Percentiles rank a stretch among this genome's conserved stretches.
phyloP scores from a whole-genome alignment of 53 echinoderm and acorn worm genomes.

The Stichopus horrens region DNA sequence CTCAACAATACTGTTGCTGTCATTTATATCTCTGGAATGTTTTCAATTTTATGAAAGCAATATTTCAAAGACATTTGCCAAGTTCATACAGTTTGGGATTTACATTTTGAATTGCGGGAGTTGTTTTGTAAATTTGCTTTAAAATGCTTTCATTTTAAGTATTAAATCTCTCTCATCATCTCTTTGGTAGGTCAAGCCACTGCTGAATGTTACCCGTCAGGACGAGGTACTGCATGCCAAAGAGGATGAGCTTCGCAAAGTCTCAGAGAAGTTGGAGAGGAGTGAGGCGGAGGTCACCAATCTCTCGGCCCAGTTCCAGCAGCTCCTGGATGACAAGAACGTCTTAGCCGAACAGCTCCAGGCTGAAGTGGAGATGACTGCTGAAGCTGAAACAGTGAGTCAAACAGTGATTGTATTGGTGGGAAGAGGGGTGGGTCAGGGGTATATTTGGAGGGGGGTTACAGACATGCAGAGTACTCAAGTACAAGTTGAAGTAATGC shows the following conservation, averaged over 20 bases:
- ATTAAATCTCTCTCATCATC: too few species aligned
- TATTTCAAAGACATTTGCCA: too few species aligned
- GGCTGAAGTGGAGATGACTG: slow-evolving; percentile 89
- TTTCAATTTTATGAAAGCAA: too few species aligned
- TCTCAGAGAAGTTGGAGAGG: slow-evolving; percentile 60
- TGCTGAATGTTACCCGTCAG: slow-evolving; percentile 87
- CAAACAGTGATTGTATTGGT: too few species aligned
- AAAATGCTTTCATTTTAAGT: too few species aligned
- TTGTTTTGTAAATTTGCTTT: too few species aligned
- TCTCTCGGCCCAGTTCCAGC: slow-evolving; percentile 71
- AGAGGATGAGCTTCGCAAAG: slow-evolving; percentile 81
- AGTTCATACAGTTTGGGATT: too few species aligned
- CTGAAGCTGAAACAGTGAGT: slow-evolving; percentile 92
- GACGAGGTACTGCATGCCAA: slow-evolving; percentile 87
- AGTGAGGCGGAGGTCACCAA: slow-evolving; percentile 64
- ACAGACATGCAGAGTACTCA: too few species aligned
- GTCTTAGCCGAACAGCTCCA: slow-evolving; percentile 92
- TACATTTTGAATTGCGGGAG: too few species aligned
- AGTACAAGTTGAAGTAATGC: too few species aligned
- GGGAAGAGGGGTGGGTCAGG: neutral
- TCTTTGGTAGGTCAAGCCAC: slow-evolving; percentile 72
- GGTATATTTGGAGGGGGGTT: neutral
- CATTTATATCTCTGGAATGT: too few species aligned
- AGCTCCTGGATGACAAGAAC: slow-evolving; percentile 91
- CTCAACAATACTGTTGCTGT: too few species aligned